Evolutionary conservation across 2,888 invertebrate species (phyloP), one percentile per base, ranked within the genome.

Genomic region (Caenorhabditis sulstoni): DNA sequence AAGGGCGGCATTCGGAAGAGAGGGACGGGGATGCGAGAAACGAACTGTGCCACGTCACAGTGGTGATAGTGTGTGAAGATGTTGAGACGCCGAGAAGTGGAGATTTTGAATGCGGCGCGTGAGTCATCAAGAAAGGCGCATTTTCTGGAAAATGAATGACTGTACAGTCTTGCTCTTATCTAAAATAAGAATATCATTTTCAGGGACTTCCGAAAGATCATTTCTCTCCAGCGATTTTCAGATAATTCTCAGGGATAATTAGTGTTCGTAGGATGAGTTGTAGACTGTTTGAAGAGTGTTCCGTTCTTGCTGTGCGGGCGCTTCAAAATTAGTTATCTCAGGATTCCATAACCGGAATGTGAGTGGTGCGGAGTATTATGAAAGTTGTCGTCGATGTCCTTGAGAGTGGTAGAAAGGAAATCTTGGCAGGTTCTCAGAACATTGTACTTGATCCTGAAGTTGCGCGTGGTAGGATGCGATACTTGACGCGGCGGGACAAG

Each of bases 1-100:
- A 44, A 65, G 67, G 29, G 55, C 35, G 71, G 57, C 67, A 58
- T 29, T 50, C 58, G 57, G 49, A 49, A 29, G 29, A 47, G 67
- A 47, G 57, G 64, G 64, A 18, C 55, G 39, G 14, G 35, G 23
- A 29, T 29, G 29, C 47, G 35, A 59, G 57, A 65, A 73, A 65
- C 57, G 57, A 47, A 59, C 29, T 67, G 52, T 44, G 55, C 23
- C 58, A 29, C 50, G 29, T 57, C 70, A 29, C 7, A 7, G 29
- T 29, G 29, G 7, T 29, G n/a, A 29, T 29, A 29, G 29, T 29
- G 7, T 29, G 29, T 3, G 29, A 29, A 29, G 29, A 29, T 7
- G 29, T 5, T 29, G 29, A 5, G 29, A 5, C 29, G 29, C 7
- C 3, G 29, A 29, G 29, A 29, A 29, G 22, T 41, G 18, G 35